These are phyloP conservation scores for Eremobia ochroleuca DNA, from an alignment of 2,888 invertebrate genomes.

Conservation along the genomic window DNA sequence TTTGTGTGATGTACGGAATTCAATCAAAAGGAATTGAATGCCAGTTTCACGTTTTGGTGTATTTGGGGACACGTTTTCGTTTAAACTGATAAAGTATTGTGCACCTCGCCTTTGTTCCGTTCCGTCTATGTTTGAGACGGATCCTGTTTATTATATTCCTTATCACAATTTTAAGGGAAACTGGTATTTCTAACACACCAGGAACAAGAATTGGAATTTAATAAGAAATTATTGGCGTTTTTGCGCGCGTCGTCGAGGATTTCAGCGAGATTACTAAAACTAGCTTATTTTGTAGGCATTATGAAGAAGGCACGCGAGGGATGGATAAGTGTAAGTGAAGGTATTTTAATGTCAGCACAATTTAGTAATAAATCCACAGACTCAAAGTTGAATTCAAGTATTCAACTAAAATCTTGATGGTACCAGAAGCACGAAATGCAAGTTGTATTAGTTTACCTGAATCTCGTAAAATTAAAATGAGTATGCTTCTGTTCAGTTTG, in stretches of 20 bases:
- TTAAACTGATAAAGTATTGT: constrained; percentile 43
- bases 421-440: not conserved
- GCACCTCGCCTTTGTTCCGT: constrained; percentile 20
- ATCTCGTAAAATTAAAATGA: not conserved
- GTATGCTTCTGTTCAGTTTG: not conserved
- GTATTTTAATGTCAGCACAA: constrained; percentile 11
- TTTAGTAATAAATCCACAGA: constrained; percentile 2
- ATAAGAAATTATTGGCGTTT: constrained; percentile 38
- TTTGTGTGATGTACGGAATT: constrained; percentile 59
- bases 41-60: constrained; percentile 46
- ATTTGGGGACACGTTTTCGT: constrained; percentile 49
- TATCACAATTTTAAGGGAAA: constrained; percentile 7
- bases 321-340: constrained; percentile 1
- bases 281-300: constrained; percentile 36
- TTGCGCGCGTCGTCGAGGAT: constrained; percentile 13
- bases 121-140: not conserved
- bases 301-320: constrained; percentile 20
- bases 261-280: constrained; percentile 47
- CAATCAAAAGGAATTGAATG: constrained; percentile 61
- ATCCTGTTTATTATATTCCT: constrained; percentile 6
- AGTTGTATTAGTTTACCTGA: not conserved
- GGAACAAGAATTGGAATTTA: constrained; percentile 33
- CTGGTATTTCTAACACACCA: not conserved
- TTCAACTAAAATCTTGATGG: not conserved
- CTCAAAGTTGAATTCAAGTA: constrained; percentile 1